Evolutionary conservation across 2,113 vertebrate species (phyloP).

Genomic region (Clupea harengus): DNA sequence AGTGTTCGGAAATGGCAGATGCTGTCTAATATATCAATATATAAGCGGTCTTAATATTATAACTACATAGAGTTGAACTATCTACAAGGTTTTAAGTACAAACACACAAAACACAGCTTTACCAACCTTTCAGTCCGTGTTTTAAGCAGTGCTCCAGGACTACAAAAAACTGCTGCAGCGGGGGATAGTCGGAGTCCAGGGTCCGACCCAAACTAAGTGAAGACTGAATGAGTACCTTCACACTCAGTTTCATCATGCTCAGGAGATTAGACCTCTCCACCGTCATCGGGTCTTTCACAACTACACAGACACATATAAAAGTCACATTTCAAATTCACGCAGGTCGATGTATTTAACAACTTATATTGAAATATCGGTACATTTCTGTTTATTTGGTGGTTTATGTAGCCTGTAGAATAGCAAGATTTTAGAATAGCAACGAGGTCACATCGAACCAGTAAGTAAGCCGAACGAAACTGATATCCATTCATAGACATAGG

Average conservation of each 20-base stretch:
- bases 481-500: too few relatives aligned
- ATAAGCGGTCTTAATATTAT: too few relatives aligned
- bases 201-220: constrained; percentile 90
- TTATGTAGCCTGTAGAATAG: too few relatives aligned
- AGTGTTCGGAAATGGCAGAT: too few relatives aligned
- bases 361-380: too few relatives aligned
- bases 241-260: constrained; percentile 96
- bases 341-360: too few relatives aligned
- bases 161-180: constrained; percentile 94
- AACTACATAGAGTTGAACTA: too few relatives aligned
- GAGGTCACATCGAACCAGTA: not conserved
- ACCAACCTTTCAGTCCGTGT: constrained; percentile 92
- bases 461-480: not conserved
- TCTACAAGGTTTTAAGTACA: not conserved
- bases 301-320: constrained; percentile 29
- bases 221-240: constrained; percentile 93
- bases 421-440: not conserved
- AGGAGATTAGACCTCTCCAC: constrained; percentile 92
- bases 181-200: constrained; percentile 89
- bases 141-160: constrained; percentile 97
- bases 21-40: too few relatives aligned
- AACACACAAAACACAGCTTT: not conserved
- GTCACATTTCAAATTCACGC: not conserved
- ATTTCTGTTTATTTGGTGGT: too few relatives aligned
- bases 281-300: constrained; percentile 73